Percentiles rank a stretch among this genome's conserved stretches.
phyloP scores from a whole-genome alignment of 92 coral and sea anemone species.

The Epizoanthus illoricatus region DNA sequence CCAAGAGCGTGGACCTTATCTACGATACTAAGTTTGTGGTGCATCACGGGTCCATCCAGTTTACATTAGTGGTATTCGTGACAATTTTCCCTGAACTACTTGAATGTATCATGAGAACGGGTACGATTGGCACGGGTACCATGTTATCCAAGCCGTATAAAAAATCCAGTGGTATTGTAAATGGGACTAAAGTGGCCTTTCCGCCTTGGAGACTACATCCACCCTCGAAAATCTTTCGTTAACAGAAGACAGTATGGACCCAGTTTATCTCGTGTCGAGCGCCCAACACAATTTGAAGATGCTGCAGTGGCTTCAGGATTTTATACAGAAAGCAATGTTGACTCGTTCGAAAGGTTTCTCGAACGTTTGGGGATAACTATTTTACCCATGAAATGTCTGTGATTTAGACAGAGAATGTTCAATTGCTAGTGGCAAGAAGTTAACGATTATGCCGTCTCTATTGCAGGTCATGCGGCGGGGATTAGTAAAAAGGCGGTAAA shows the following conservation, averaged over 20 bases:
- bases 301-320: too few species aligned
- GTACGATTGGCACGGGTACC: not conserved
- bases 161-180: too few species aligned
- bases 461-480: constrained; percentile 93
- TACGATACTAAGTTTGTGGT: too few species aligned
- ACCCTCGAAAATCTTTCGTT: not conserved
- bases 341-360: not conserved
- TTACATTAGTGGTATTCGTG: too few species aligned
- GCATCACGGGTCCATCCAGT: too few species aligned
- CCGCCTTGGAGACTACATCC: too few species aligned
- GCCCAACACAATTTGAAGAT: too few species aligned
- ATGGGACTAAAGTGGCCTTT: too few species aligned
- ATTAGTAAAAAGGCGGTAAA: constrained; percentile 94
- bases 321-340: not conserved
- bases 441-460: not conserved
- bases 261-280: too few species aligned
- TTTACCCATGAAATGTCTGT: not conserved
- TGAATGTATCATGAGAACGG: not conserved
- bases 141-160: not conserved
- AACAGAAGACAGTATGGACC: not conserved
- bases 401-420: not conserved
- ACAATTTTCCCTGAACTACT: not conserved
- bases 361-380: not conserved
- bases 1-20: too few species aligned
- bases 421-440: not conserved